A percentile compares a stretch with the other conserved stretches of the same genome.
These are phyloP conservation scores for Pedionomus torquatus DNA, from an alignment of 2,113 vertebrate genomes.

Conservation along the genomic window DNA sequence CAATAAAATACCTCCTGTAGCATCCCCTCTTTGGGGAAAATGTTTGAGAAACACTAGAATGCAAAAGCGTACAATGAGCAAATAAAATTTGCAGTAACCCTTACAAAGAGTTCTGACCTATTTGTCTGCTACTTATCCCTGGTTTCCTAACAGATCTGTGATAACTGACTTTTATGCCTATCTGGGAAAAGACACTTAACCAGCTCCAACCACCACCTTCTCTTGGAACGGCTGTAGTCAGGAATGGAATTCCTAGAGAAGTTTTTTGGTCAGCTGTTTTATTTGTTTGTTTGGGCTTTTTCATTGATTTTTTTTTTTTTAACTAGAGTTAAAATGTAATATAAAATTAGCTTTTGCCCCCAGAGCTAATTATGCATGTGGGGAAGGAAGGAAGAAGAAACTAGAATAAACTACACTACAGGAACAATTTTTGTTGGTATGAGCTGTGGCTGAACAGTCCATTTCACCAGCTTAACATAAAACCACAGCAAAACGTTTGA, in stretches of 20 bases:
- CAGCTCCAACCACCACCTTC: not conserved
- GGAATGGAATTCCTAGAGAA: not conserved
- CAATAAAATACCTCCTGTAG: not conserved
- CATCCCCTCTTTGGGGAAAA: not conserved
- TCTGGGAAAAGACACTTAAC: not conserved
- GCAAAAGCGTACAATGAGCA: not conserved
- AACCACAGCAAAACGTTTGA: not conserved
- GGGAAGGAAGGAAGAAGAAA: not conserved
- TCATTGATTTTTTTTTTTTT: not conserved
- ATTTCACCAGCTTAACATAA: not conserved
- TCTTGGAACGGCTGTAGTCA: not conserved
- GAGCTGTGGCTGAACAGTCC: not conserved
- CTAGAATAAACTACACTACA: not conserved
- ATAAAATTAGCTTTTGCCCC: not conserved
- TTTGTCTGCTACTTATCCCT: not conserved
- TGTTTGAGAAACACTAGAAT: not conserved
- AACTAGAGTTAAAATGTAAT: not conserved
- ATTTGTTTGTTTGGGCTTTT: not conserved
- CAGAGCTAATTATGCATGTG: not conserved
- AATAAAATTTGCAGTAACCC: not conserved
- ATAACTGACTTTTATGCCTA: not conserved
- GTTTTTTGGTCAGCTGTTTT: not conserved
- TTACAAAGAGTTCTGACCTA: not conserved
- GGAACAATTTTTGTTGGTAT: not conserved
- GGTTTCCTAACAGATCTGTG: not conserved